Base-by-base conservation (phyloP, 2,888 invertebrate species). In the Nezara viridula region DNA sequence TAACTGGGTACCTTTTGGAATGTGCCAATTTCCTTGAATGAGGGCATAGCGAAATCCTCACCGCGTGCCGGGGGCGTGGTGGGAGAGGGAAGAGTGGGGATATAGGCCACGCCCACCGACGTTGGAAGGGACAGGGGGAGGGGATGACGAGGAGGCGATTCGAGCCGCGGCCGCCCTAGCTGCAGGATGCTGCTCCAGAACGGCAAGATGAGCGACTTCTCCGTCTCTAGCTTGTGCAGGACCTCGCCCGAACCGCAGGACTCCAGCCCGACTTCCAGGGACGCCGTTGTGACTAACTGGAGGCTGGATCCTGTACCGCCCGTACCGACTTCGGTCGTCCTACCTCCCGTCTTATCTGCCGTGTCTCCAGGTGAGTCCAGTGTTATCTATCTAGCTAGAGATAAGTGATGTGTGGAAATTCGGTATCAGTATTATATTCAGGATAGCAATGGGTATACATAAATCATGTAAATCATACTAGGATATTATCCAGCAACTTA, bases 241-340 rank as follows among this genome's bases (percentile, higher is more conserved):
- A 90, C 89, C 19, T 91, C 91, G 86, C 91, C 91, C 24, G 91
- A 90, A 47, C 89, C 90, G 73, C 52, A 89, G 44, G 86, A 88
- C 44, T 89, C 90, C n/a, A 88, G 89, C 55, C 91, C 91, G 86
- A 90, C 91, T 32, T 91, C 91, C 12, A 91, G 91, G 73, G 91
- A 91, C 81, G 90, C 91, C 89, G 91, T 91, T 4, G 92, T 91
- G 77, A 91, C 91, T 9, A 92, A 93, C 90, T 91, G 92, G 91
- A 90, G 91, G 90, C 85, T 91, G 40, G 91, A 91, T 16, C 90
- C 91, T 50, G 91, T 92, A 27, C 93, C 93, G 21, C 93, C 93
- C 24, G 66, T 73, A 21, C 66, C 66, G 6, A 92, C 93, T 4
- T 92, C 93, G 60, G 92, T 90, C 24, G 77, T 90, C 6, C 73